Percentiles rank a stretch among this genome's conserved stretches.
Evolutionary conservation across 2,888 invertebrate species (phyloP).

Genomic region (Sepioteuthis lessoniana): DNA sequence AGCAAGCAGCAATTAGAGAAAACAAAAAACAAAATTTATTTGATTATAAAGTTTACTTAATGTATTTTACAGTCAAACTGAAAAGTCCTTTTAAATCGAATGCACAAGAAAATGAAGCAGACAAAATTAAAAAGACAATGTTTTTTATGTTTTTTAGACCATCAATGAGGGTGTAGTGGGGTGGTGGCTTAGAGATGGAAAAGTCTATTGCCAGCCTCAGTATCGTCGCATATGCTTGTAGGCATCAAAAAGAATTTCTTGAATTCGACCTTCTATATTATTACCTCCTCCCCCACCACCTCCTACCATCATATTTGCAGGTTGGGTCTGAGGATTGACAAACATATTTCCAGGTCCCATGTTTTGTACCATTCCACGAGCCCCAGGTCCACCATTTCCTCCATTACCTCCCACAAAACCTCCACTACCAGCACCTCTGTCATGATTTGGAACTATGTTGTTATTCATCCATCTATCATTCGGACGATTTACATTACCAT

Average conservation of each 20-base stretch:
- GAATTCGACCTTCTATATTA: slow-evolving; percentile 35
- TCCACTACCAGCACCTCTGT: slow-evolving; percentile 45
- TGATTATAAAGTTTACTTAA: no score
- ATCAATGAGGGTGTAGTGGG: neutral
- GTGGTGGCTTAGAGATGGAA: no score
- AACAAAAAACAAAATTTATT: no score
- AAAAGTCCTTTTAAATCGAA: neutral
- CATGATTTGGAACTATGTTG: slow-evolving; percentile 13
- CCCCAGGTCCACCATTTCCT: neutral
- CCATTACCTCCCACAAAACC: slow-evolving; percentile 3
- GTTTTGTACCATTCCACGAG: slow-evolving; percentile 43
- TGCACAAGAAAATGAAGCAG: neutral
- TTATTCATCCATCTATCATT: slow-evolving; percentile 51
- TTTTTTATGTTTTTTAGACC: neutral
- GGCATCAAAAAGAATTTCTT: slow-evolving; percentile 57
- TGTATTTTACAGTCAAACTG: neutral
- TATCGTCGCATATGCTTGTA: no score
- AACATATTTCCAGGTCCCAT: slow-evolving; percentile 51
- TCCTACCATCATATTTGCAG: slow-evolving; percentile 55
- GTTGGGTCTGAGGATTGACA: slow-evolving; percentile 52
- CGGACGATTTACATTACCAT: slow-evolving; percentile 2
- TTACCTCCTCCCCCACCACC: slow-evolving; percentile 52
- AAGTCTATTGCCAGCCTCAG: no score
- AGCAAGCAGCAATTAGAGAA: no score
- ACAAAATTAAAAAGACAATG: no score